A percentile compares a stretch with the other conserved stretches of the same genome.
These are phyloP conservation scores for Conomelus anceps DNA, from an alignment of 2,888 invertebrate genomes.

Conservation along the genomic window DNA sequence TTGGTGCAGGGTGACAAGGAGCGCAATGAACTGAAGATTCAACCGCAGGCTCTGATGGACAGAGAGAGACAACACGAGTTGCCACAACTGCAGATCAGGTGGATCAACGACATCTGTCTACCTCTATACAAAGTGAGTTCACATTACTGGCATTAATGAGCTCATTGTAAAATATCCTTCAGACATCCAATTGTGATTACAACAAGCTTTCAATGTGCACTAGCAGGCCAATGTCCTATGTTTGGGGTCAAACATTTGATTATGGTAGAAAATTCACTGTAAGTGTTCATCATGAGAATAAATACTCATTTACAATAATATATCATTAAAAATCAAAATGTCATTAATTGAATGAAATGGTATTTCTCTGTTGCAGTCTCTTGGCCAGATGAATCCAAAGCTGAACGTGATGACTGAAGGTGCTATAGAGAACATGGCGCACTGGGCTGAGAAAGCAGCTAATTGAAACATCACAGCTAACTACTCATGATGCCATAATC, in stretches of 20 bases:
- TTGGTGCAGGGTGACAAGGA: slow-evolving; percentile 50
- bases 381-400: slow-evolving; percentile 44
- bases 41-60: slow-evolving; percentile 53
- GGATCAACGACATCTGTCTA: slow-evolving; percentile 43
- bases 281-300: not conserved
- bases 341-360: not conserved
- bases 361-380: slow-evolving; percentile 38
- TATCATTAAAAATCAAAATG: not conserved
- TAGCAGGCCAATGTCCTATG: not conserved
- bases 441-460: slow-evolving; percentile 42
- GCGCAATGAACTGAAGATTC: slow-evolving; percentile 45
- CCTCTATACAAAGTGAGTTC: slow-evolving; percentile 45
- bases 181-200: no score
- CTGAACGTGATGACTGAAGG: slow-evolving; percentile 45
- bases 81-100: slow-evolving; percentile 49
- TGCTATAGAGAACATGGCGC: slow-evolving; percentile 43
- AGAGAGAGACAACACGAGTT: slow-evolving; percentile 49
- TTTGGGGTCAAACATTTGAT: no score
- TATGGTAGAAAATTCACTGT: not conserved
- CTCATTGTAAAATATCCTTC: no score
- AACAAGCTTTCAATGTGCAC: no score
- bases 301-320: not conserved
- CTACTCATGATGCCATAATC: not conserved
- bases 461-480: not conserved
- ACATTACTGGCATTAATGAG: no score